Evolutionary conservation across 2,888 invertebrate genomes (phyloP).

Genomic region (Elysia crispata): DNA sequence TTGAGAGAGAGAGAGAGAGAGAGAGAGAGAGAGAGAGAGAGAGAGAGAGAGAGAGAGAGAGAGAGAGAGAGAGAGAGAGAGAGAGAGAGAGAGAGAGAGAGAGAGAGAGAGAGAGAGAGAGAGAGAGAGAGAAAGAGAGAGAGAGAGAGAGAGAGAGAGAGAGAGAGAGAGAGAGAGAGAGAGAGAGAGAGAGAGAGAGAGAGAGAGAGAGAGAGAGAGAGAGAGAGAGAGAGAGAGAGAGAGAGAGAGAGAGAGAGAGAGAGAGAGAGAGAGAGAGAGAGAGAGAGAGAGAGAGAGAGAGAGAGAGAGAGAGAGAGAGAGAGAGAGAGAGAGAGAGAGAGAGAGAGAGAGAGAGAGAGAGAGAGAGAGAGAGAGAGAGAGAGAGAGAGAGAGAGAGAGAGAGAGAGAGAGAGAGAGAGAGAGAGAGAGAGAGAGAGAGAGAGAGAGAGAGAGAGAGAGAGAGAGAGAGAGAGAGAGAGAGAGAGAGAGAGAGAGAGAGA

Average conservation of each 20-base stretch:
- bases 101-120: slow-evolving; percentile 12
- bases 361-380: slow-evolving; percentile 27
- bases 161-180: slow-evolving; percentile 18
- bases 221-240: slow-evolving; percentile 20
- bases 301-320: slow-evolving; percentile 19
- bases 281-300: slow-evolving; percentile 16
- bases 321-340: slow-evolving; percentile 11
- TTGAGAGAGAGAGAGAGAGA: slow-evolving; percentile 9
- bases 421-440: slow-evolving; percentile 19
- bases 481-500: background rate
- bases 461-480: slow-evolving; percentile 16
- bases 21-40: slow-evolving; percentile 1
- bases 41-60: no score
- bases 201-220: slow-evolving; percentile 4
- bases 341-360: background rate
- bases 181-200: background rate
- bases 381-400: slow-evolving; percentile 5
- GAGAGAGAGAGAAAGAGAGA: background rate
- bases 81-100: background rate
- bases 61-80: no score
- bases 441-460: slow-evolving; percentile 11
- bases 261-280: slow-evolving; percentile 22
- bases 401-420: slow-evolving; percentile 27
- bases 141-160: slow-evolving; percentile 19
- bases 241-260: slow-evolving; percentile 20